Conservation (phyloP, 1,140 invertebrate species). For the Elymnias hypermnestra region DNA sequence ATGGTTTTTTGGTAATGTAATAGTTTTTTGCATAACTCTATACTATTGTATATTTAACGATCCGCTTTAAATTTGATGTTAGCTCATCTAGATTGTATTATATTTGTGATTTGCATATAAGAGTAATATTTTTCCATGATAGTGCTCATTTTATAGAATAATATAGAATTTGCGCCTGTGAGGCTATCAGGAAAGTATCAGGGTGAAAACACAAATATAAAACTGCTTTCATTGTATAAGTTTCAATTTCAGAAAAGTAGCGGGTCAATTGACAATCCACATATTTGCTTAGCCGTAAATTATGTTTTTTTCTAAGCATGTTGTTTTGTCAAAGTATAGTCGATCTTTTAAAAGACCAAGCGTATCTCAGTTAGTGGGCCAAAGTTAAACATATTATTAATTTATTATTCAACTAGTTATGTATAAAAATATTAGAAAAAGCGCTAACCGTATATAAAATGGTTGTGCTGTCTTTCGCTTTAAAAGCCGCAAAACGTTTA, state of each 20-base stretch:
- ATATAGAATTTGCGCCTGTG: slow-evolving; percentile 20
- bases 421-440: slow-evolving; percentile 1
- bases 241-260: no score
- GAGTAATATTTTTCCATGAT: slow-evolving; percentile 61
- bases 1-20: slow-evolving; percentile 20
- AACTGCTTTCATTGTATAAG: no score
- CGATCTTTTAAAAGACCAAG: background rate
- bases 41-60: slow-evolving; percentile 48
- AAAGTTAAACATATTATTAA: no score
- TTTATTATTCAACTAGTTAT: background rate
- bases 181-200: slow-evolving; percentile 13
- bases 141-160: slow-evolving; percentile 31
- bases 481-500: background rate
- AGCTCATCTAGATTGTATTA: slow-evolving; percentile 43
- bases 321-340: background rate
- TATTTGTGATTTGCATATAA: slow-evolving; percentile 57
- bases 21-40: slow-evolving; percentile 12
- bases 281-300: no score
- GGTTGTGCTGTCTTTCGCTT: slow-evolving; percentile 4
- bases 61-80: slow-evolving; percentile 54
- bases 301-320: background rate
- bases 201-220: no score
- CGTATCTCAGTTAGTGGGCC: background rate
- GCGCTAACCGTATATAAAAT: slow-evolving; percentile 8
- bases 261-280: no score